These are phyloP conservation scores for Prosopocoilus inquinatus DNA, from an alignment of 2,888 invertebrate species.

Conservation along the genomic window DNA sequence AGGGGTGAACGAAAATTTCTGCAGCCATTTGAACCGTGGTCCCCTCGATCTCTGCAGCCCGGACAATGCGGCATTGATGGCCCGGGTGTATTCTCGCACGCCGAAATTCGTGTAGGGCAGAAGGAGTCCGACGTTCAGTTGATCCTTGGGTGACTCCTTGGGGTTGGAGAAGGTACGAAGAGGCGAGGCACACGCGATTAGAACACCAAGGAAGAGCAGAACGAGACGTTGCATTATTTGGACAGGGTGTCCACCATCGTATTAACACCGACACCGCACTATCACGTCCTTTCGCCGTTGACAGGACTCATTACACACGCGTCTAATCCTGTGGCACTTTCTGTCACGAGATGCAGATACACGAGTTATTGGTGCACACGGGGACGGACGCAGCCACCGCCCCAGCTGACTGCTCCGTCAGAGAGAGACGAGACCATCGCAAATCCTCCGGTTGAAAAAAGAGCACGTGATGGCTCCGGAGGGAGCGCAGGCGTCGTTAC, in stretches of 20 bases:
- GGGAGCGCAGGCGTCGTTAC: constrained; percentile 48
- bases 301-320: constrained; percentile 6
- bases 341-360: constrained; percentile 34
- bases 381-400: constrained; percentile 53
- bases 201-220: constrained; percentile 33
- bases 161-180: constrained; percentile 31
- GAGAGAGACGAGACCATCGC: constrained; percentile 34
- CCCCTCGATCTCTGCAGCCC: constrained; percentile 59
- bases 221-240: constrained; percentile 3
- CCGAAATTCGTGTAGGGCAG: constrained; percentile 64
- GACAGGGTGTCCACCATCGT: constrained; percentile 5
- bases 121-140: constrained; percentile 58
- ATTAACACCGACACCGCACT: constrained; percentile 17
- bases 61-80: constrained; percentile 62
- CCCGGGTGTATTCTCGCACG: constrained; percentile 65
- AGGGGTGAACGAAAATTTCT: constrained; percentile 62
- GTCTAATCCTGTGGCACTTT: constrained; percentile 14
- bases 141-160: constrained; percentile 30
- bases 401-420: constrained; percentile 49
- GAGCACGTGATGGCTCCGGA: constrained; percentile 14
- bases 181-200: constrained; percentile 29
- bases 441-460: constrained; percentile 13
- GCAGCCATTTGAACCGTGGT: constrained; percentile 60
- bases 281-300: constrained; percentile 15
- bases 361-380: constrained; percentile 31